phyloP scores from a whole-genome alignment of 2,113 vertebrate species.

The Anguilla japonica region DNA sequence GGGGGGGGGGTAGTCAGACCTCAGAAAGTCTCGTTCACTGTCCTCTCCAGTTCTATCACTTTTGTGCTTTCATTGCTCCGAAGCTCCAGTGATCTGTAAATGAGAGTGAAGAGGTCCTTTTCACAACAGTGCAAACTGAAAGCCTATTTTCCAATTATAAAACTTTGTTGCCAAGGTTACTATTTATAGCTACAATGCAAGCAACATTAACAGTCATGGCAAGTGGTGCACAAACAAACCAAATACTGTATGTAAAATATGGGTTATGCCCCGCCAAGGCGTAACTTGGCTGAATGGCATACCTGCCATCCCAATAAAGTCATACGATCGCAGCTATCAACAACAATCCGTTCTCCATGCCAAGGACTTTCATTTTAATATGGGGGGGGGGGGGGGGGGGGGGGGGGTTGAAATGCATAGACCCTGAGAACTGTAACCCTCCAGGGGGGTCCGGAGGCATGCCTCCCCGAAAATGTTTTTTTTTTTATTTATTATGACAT shows the following conservation, averaged over 20 bases:
- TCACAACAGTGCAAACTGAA: neutral
- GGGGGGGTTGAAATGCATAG: too few species aligned
- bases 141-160: neutral
- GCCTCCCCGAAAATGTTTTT: too few species aligned
- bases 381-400: too few species aligned
- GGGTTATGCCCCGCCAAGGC: too few species aligned
- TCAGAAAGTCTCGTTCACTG: conserved; percentile 83
- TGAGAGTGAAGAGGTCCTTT: conserved; percentile 11
- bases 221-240: neutral
- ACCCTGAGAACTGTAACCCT: too few species aligned
- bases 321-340: too few species aligned
- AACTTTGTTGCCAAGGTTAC: neutral
- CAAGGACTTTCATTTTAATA: too few species aligned
- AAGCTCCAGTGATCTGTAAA: conserved; percentile 70
- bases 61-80: conserved; percentile 76
- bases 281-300: too few species aligned
- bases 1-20: conserved; percentile 42
- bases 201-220: too few species aligned
- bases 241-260: neutral
- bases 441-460: too few species aligned
- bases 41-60: conserved; percentile 80
- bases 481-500: neutral
- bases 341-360: too few species aligned
- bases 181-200: neutral
- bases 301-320: too few species aligned